Evolutionary conservation across 2,797 vertebrate species (phyloP).

Genomic region (Acanthurus tractus): DNA sequence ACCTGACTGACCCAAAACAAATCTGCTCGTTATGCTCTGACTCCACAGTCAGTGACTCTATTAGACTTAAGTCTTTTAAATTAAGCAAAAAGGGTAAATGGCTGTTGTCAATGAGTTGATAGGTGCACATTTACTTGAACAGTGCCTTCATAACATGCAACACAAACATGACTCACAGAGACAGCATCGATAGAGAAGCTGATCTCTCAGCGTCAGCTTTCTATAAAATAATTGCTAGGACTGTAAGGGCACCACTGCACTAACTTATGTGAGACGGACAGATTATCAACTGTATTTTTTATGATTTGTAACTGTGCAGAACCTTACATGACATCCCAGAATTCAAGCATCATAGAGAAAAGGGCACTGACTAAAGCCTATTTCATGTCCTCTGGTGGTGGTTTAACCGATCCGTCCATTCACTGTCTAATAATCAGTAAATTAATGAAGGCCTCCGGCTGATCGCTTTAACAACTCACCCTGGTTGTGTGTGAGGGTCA

Average conservation of each 20-base stretch:
- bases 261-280: neutral
- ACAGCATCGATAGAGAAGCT: neutral
- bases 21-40: slow-evolving; percentile 14
- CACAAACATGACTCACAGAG: neutral
- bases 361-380: neutral
- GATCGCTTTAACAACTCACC: slow-evolving; percentile 76
- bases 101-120: neutral
- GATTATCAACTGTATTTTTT: neutral
- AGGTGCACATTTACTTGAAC: neutral
- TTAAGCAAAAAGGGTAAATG: neutral
- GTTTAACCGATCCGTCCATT: neutral
- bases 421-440: neutral
- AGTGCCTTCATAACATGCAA: neutral
- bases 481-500: slow-evolving; percentile 89
- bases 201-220: neutral
- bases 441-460: neutral
- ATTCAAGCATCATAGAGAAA: slow-evolving; percentile 12
- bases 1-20: slow-evolving; percentile 26
- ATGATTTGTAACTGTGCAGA: neutral
- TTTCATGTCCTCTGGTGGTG: neutral
- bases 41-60: neutral
- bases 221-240: neutral
- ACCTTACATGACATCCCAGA: neutral
- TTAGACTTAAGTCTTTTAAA: neutral
- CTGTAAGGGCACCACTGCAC: neutral